A percentile compares a stretch with the other conserved stretches of the same genome.
Conservation (phyloP, 2,113 vertebrate species). For the Chiloscyllium plagiosum region DNA sequence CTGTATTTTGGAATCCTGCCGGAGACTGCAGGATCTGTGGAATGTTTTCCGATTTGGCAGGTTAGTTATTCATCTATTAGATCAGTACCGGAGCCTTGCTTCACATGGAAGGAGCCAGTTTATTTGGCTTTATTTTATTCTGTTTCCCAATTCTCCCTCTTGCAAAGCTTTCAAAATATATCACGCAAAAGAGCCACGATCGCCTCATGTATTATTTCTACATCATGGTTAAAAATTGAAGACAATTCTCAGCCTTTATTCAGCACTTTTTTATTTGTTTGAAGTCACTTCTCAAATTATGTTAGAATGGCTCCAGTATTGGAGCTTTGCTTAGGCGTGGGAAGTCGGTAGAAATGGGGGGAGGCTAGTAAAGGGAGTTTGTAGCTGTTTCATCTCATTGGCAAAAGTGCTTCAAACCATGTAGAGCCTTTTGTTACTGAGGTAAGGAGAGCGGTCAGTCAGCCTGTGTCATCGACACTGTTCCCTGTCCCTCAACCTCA, state of each 20-base stretch:
- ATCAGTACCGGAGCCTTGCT: slow-evolving; percentile 42
- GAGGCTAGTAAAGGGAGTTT: neutral
- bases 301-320: neutral
- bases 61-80: slow-evolving; percentile 43
- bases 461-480: neutral
- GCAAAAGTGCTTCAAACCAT: neutral
- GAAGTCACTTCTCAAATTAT: neutral
- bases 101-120: slow-evolving; percentile 45
- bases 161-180: neutral
- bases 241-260: neutral
- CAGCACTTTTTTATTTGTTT: neutral
- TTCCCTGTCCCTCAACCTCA: neutral
- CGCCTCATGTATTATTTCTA: slow-evolving; percentile 32
- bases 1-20: slow-evolving; percentile 47
- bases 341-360: neutral
- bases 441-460: neutral
- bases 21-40: slow-evolving; percentile 16
- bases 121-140: slow-evolving; percentile 43
- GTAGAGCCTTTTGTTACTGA: neutral
- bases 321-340: neutral
- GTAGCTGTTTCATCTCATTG: neutral
- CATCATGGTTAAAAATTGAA: slow-evolving; percentile 20
- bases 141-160: neutral
- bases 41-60: slow-evolving; percentile 41
- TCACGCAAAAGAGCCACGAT: neutral